These are phyloP conservation scores for Hyperoplus immaculatus DNA, from an alignment of 2,797 vertebrate genomes.

Conservation along the genomic window DNA sequence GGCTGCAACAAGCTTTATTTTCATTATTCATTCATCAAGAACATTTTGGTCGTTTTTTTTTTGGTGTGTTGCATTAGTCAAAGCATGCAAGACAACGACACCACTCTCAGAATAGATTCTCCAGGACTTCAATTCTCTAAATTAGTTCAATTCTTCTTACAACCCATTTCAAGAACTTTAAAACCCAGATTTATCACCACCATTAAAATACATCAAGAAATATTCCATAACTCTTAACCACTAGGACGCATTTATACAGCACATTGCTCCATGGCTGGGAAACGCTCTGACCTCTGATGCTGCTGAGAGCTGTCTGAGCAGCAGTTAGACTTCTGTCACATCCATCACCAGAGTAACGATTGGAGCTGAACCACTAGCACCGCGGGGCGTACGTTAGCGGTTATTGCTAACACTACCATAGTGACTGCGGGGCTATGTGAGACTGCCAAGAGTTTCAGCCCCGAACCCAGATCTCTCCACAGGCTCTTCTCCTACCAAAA, in stretches of 20 bases:
- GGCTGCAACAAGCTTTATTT: not conserved
- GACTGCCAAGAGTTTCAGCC: conserved; percentile 62
- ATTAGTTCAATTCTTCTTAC: not conserved
- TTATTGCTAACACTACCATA: conserved; percentile 61
- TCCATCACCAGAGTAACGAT: conserved; percentile 62
- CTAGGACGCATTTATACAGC: not conserved
- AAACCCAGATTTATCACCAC: not conserved
- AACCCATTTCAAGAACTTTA: not conserved
- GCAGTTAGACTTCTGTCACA: conserved; percentile 62
- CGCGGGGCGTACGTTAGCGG: conserved; percentile 65
- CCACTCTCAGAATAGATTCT: not conserved
- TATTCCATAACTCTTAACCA: not conserved
- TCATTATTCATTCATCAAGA: not conserved
- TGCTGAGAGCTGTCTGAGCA: conserved; percentile 25
- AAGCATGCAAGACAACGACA: not conserved
- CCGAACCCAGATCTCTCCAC: conserved; percentile 43
- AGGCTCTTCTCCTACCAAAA: conserved; percentile 62
- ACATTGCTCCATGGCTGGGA: not conserved
- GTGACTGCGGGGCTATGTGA: conserved; percentile 38
- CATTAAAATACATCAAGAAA: not conserved
- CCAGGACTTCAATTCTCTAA: not conserved
- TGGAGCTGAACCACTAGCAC: conserved; percentile 52
- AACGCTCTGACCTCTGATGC: conserved; percentile 18
- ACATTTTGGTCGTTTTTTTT: not conserved
- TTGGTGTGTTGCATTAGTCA: not conserved